phyloP scores from a whole-genome alignment of 1,140 invertebrate species.

The roundworm (Caenorhabditis elegans) region DNA sequence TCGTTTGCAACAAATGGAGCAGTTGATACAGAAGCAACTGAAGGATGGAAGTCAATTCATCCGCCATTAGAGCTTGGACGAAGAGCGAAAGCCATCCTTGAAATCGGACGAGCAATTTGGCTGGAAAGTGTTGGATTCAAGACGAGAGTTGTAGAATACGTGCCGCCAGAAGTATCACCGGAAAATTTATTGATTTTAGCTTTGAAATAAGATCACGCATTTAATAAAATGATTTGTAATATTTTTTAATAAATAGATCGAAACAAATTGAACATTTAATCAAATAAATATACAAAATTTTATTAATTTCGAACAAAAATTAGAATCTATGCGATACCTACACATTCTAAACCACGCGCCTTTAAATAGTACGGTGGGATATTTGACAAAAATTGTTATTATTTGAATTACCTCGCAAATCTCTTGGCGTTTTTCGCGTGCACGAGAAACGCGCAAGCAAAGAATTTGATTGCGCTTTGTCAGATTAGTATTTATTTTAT shows the following conservation, averaged over 20 bases:
- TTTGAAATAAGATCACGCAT: not conserved
- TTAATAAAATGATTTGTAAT: not conserved
- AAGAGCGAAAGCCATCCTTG: not conserved
- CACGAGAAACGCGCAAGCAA: no score
- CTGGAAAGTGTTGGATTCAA: not conserved
- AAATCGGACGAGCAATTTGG: not conserved
- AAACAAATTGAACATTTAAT: no score
- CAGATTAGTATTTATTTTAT: no score
- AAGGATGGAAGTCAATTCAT: not conserved
- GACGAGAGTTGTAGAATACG: not conserved
- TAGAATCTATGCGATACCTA: no score
- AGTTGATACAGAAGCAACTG: not conserved
- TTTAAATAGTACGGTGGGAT: no score
- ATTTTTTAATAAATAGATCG: not conserved
- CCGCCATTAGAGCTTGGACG: not conserved
- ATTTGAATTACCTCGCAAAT: no score
- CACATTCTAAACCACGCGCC: no score
- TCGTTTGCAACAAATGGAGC: constrained; percentile 19
- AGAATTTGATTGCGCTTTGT: no score
- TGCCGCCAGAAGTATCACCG: not conserved
- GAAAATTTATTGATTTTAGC: constrained; percentile 10
- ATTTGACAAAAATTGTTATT: no score
- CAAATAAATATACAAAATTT: no score
- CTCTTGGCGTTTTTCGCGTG: no score
- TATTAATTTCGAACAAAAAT: no score